Conservation (phyloP, 2,888 invertebrate genomes). For the Ennomos erosarius region DNA sequence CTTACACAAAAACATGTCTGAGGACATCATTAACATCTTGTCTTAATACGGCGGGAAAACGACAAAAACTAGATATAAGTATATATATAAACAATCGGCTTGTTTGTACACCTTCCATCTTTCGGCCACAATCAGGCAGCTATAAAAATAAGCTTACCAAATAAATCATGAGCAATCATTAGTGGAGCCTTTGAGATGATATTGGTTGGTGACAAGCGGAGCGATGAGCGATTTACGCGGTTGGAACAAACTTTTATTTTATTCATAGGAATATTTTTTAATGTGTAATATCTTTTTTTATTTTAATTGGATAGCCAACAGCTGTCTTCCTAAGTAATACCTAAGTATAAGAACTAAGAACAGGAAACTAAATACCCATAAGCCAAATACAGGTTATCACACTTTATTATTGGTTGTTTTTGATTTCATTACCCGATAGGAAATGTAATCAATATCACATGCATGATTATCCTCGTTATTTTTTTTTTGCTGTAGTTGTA, state of each 20-base stretch:
- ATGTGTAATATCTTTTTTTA: too few relatives aligned
- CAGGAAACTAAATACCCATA: too few relatives aligned
- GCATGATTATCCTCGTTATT: too few relatives aligned
- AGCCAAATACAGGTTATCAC: too few relatives aligned
- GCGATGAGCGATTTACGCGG: conserved; percentile 15
- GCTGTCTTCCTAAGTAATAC: too few relatives aligned
- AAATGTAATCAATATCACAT: too few relatives aligned
- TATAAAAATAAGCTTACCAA: conserved; percentile 73
- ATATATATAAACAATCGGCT: conserved; percentile 36
- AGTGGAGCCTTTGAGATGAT: conserved; percentile 57
- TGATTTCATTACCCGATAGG: too few relatives aligned
- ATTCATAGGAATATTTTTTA: too few relatives aligned
- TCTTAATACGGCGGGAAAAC: conserved; percentile 15
- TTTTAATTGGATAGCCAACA: too few relatives aligned
- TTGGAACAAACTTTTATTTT: too few relatives aligned
- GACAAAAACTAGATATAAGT: conserved; percentile 28
- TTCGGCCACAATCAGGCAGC: conserved; percentile 59
- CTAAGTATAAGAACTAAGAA: too few relatives aligned
- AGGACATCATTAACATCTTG: conserved; percentile 27
- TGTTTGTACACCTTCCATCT: conserved; percentile 58
- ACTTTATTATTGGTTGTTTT: not conserved
- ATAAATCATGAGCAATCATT: conserved; percentile 82
- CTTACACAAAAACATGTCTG: conserved; percentile 25
- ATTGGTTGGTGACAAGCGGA: conserved; percentile 37
- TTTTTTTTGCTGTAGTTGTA: not conserved